Evolutionary conservation across 2,797 vertebrate species (phyloP), one percentile per base, ranked within the genome.

Genomic region (Aplochiton taeniatus): DNA sequence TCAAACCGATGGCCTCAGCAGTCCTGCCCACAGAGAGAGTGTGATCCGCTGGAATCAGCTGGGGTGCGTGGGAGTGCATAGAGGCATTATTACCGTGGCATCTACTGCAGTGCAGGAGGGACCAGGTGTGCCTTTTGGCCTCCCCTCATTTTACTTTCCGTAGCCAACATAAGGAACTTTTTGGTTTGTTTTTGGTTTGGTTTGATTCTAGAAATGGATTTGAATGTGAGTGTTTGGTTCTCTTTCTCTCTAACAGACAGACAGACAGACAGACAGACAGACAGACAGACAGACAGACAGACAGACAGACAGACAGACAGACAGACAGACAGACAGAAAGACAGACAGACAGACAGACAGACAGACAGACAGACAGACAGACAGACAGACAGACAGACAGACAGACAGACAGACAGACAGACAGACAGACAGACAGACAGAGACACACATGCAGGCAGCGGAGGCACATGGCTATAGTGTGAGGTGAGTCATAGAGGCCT

Each of bases 401-500:
- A 19, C 46, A 56, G 47, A 17, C n/a, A 58, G 58, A 62, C 50
- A 69, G 57, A 67, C 0, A 61, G 17, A 61, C 44, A 4, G 45
- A 48, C 59, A 31, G n/a, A 19, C 45, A 54, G 13, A 17, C 52
- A 54, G 14, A 55, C 60, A 70, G 11, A 44, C 73, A 72, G 58
- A 73, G 76, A 78, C 67, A 69, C 70, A 79, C 14, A 6, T 51
- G 58, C 55, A 66, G 8, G 6, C 13, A 57, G 55, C 14, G 76
- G 82, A 79, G 83, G 81, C 85, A 86, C 83, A 88, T 83, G 81
- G 85, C 72, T 81, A n/a, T n/a, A 84, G 66, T 4, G 50, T 52
- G 44, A 41, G 72, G 80, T 91, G 89, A 89, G 78, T 90, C 88
- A 87, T 72, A 70, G 56, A 56, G 61, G 81, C 57, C 80, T 82